Conservation (phyloP, 2,797 vertebrate species). For the Channallabes apus region DNA sequence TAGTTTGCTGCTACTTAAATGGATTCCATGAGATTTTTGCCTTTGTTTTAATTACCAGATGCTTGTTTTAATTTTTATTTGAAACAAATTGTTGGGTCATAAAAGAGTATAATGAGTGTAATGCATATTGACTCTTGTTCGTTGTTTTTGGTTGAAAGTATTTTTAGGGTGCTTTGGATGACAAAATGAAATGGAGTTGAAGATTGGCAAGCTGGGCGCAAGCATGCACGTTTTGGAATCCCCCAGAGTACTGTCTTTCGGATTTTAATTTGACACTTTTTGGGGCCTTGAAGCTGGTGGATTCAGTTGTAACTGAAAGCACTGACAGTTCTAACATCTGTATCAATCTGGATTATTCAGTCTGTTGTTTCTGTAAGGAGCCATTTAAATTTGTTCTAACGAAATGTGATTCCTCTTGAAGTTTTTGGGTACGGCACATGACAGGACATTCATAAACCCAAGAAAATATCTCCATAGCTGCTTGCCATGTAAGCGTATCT, state of each 20-base stretch:
- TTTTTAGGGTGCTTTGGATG: constrained; percentile 63
- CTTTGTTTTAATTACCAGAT: constrained; percentile 9
- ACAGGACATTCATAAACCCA: constrained; percentile 72
- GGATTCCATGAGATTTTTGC: constrained; percentile 60
- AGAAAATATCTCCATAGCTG: constrained; percentile 77
- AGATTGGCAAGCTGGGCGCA: constrained; percentile 57
- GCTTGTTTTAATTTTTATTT: constrained; percentile 42
- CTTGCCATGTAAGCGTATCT: constrained; percentile 99
- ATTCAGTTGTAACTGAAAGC: constrained; percentile 66
- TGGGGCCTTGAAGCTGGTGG: constrained; percentile 57
- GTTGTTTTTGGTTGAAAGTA: constrained; percentile 63
- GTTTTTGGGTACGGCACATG: constrained; percentile 74
- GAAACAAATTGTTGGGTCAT: constrained; percentile 74
- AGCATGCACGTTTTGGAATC: constrained; percentile 54
- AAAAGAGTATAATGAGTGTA: constrained; percentile 72
- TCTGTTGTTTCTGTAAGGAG: constrained; percentile 76
- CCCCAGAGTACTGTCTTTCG: constrained; percentile 62
- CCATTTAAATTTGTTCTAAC: constrained; percentile 80
- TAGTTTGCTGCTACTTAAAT: constrained; percentile 76
- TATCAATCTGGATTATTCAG: constrained; percentile 53
- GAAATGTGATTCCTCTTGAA: constrained; percentile 77
- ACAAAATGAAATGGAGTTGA: constrained; percentile 68
- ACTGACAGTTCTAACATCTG: constrained; percentile 51
- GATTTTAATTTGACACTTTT: constrained; percentile 64
- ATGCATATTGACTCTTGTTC: constrained; percentile 65